phyloP scores from a whole-genome alignment of 2,888 invertebrate species.

The Mechanitis messenoides region DNA sequence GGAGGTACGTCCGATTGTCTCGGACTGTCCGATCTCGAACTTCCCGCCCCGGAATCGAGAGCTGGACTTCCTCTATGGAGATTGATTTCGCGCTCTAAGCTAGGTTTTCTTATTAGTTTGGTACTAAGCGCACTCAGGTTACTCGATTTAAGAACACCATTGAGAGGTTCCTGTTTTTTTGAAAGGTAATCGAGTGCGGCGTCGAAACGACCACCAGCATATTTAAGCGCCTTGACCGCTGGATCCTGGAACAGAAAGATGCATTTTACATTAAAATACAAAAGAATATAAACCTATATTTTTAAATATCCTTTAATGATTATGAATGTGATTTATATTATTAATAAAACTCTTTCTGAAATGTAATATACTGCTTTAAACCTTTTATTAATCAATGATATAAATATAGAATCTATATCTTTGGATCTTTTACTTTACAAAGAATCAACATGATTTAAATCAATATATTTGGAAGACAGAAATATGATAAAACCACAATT shows the following conservation, averaged over 20 bases:
- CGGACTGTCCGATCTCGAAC: slow-evolving; percentile 92
- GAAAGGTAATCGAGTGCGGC: slow-evolving; percentile 82
- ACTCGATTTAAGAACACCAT: slow-evolving; percentile 72
- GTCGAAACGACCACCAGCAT: slow-evolving; percentile 82
- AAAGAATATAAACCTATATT: no score
- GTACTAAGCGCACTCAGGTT: slow-evolving; percentile 78
- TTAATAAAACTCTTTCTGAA: no score
- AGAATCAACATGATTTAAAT: no score
- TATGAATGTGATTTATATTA: no score
- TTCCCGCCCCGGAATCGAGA: slow-evolving; percentile 90
- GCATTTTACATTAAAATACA: neutral
- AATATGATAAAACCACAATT: no score
- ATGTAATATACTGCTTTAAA: no score
- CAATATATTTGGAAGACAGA: no score
- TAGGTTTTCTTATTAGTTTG: slow-evolving; percentile 90
- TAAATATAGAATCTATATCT: no score
- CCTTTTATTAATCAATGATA: no score
- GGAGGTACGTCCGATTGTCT: slow-evolving; percentile 78
- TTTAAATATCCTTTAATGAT: no score
- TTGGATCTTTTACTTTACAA: no score
- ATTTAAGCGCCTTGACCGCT: slow-evolving; percentile 81
- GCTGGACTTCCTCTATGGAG: slow-evolving; percentile 90
- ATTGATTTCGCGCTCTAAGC: slow-evolving; percentile 88
- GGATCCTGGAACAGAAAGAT: slow-evolving; percentile 76
- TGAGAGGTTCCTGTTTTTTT: slow-evolving; percentile 78